Evolutionary conservation across 2,113 vertebrate genomes (phyloP).

Genomic region (Bufo gargarizans): DNA sequence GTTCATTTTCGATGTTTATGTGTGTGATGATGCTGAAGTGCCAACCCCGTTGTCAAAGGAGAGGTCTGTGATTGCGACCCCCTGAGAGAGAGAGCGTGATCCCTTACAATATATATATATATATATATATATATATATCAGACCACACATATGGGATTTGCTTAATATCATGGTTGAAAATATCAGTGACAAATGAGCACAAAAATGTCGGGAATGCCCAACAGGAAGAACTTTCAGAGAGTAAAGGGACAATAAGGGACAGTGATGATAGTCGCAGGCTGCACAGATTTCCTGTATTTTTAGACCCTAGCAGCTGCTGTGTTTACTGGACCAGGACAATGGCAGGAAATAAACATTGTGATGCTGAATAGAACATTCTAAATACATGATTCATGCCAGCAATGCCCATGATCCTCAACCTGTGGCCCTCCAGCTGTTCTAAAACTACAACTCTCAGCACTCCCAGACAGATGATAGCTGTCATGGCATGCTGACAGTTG

Average conservation of each 20-base stretch:
- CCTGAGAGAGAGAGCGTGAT: too few relatives aligned
- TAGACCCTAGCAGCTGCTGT: background rate
- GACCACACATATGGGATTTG: background rate
- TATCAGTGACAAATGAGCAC: background rate
- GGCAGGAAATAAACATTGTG: conserved; percentile 27
- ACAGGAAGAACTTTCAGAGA: conserved; percentile 28
- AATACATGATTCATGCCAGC: background rate
- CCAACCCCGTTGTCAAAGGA: too few relatives aligned
- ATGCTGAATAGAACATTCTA: background rate
- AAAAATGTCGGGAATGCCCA: conserved; percentile 1
- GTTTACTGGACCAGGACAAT: conserved; percentile 28
- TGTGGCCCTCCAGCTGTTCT: background rate
- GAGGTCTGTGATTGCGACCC: too few relatives aligned
- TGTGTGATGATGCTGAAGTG: too few relatives aligned
- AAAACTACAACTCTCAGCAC: background rate
- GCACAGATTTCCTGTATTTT: background rate
- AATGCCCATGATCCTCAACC: background rate
- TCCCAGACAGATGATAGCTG: background rate
- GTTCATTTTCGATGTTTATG: too few relatives aligned
- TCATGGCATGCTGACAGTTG: background rate
- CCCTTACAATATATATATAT: background rate
- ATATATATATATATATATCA: background rate
- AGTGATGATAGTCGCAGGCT: background rate
- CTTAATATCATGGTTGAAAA: background rate
- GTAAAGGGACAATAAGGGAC: background rate